Evolutionary conservation across 1,140 invertebrate genomes (phyloP), one percentile per base, ranked within the genome.

Genomic region (Ceratina japonica): DNA sequence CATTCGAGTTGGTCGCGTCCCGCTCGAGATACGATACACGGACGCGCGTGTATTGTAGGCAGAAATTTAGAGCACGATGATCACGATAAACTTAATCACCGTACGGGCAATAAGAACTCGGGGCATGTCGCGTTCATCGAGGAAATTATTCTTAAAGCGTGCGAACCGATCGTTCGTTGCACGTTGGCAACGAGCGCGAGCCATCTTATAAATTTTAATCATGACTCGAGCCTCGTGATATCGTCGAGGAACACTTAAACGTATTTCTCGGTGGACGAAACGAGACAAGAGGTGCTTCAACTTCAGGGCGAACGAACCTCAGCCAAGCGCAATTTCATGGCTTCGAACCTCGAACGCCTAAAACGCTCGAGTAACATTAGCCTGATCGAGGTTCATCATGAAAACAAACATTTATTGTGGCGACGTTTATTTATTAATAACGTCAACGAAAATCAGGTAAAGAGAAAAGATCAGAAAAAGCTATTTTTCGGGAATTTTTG

Each of bases 181-280:
- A 13, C 20, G 31, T 51, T 51, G 31, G 31, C 20, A 51, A 51
- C 44, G 64, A 66, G 49, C 20, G 31, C 2, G 16, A 68, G 65
- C 44, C 24, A 54, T 2, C 66, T 69, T 54, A 52, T 69, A 69
- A 69, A 69, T 69, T 70, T 70, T 56, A 70, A 70, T 70, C 66
- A 31, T 16, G 24, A 4, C 24, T 10, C 18, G 18, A 56, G 27
- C 24, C 51, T 54, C 52, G 66, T 20, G 66, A 56, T 20, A 56
- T 27, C 51, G 51, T 20, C 51, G 66, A 5, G 22, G 16, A 56
- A 70, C 27, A 31, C 66, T 70, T 15, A 3, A 70, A 37, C n/a
- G 66, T 56, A 70, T 70, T 70, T 58, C 66, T 70, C 27, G 51
- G 10, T 8, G 66, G 66, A 20, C 51, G 66, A 31, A 69, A 56